Conservation (phyloP, 2,888 invertebrate species). For the Rhimphoctona megacephalus region DNA sequence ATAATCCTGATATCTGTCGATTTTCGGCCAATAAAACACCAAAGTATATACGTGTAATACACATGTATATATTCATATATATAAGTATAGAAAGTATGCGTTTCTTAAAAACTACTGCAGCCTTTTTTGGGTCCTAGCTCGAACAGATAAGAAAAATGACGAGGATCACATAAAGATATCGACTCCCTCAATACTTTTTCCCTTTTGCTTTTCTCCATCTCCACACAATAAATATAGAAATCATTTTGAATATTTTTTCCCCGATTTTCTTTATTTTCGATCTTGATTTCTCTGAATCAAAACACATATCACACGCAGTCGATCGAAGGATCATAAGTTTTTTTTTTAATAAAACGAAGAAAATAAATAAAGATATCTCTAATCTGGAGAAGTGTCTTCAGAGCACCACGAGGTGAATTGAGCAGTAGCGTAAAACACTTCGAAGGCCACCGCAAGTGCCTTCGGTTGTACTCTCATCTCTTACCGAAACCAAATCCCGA, state of each 20-base stretch:
- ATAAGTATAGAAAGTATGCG: constrained; percentile 77
- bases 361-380: neutral
- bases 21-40: constrained; percentile 88
- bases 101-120: constrained; percentile 77
- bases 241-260: neutral
- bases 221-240: constrained; percentile 1
- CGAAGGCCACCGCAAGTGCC: constrained; percentile 40
- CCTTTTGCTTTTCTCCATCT: constrained; percentile 29
- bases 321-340: neutral
- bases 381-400: neutral
- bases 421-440: constrained; percentile 41
- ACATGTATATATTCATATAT: neutral
- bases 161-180: constrained; percentile 80
- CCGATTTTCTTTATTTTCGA: constrained; percentile 6
- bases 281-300: neutral
- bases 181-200: constrained; percentile 72
- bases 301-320: neutral
- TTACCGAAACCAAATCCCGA: constrained; percentile 76
- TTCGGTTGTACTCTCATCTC: constrained; percentile 48
- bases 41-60: constrained; percentile 27
- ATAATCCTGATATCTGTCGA: constrained; percentile 87
- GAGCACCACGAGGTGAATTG: neutral
- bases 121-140: constrained; percentile 69
- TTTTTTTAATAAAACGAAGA: neutral
- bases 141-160: constrained; percentile 80